Evolutionary conservation across 1,140 invertebrate species (phyloP), one percentile per base, ranked within the genome.

Genomic region (Archivesica marissinica): DNA sequence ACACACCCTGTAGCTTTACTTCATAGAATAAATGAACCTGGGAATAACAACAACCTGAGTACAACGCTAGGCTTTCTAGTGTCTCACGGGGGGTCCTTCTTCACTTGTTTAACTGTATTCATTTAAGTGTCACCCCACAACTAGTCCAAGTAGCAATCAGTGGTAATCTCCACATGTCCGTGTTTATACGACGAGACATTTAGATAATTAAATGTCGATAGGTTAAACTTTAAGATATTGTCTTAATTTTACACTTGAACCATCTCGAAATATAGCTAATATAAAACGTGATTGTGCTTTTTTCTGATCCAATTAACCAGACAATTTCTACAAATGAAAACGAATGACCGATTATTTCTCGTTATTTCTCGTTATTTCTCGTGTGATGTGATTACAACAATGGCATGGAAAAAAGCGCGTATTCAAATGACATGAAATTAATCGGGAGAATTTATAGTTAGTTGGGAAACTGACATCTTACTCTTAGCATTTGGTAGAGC

Each of bases 221-320:
- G 77, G 77, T 79, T 47, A 79, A 68, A 25, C 41, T 66, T 79
- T 79, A 79, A 79, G 77, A 79, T 79, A 79, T 79, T 79, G 77
- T 79, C 77, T 79, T 79, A 64, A 79, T 79, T 79, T 79, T 79
- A 23, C 77, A 79, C 56, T 66, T 66, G 56, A 64, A 79, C 59
- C 59, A 66, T 66, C 56, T 41, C 44, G 44, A 61, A 79, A 50
- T 35, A 77, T 33, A 25, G 25, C 77, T 68, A 79, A 79, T 79
- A 66, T 64, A 44, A 47, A 66, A 66, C 77, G 77, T 79, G 77
- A 79, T 20, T 61, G 35, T 33, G 77, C 54, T 47, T 79, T 64
- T n/a, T 79, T 79, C 59, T 39, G 30, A 44, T 79, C 56, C 77
- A 66, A 79, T 79, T 79, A 79, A 64, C 30, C 56, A 66, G 56